Evolutionary conservation across 1,140 invertebrate genomes (phyloP), one percentile per base, ranked within the genome.

Genomic region (Chymomyza costata): DNA sequence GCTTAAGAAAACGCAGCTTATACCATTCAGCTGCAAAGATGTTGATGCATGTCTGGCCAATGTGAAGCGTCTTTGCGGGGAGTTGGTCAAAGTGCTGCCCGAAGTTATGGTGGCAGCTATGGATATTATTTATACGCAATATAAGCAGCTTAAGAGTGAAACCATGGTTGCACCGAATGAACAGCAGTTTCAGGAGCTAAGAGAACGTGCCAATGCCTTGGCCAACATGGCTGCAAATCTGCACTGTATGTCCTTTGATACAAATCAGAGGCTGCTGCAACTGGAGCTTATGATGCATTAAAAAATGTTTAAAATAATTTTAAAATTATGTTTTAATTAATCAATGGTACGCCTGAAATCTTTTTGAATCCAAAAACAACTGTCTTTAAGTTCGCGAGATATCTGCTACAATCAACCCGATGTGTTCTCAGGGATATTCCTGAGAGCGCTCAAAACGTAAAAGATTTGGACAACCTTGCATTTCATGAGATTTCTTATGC

Each of bases 191-290:
- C 86, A 87, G 41, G 89, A 90, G 87, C 78, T 97, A 1, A 87
- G 94, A 51, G 90, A 93, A 78, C 92, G 95, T 86, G 95, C 95
- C 0, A 92, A 92, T 84, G 91, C 94, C 0, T 86, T 99, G 13
- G 96, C 97, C 7, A 97, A 93, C 66, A 98, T 97, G 87, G 95
- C 96, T 37, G 97, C 97, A 34, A 96, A 95, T 74, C 91, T 99
- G 83, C 95, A 97, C 0, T 89, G 96, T 67, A 94, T 99, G 91
- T 96, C 96, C 13, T 94, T 95, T 13, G 96, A 98, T 85, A 96
- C 94, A 1, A 97, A 97, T 86, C 94, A 94, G 55, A 91, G 94
- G 82, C 89, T 99, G 13, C 93, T 98, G 32, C 96, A 98, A 86
- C 93, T 97, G 88, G 96, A 99, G 88, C 95, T 97, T 38, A 88